These are phyloP conservation scores for Xestia ashworthii DNA, from an alignment of 2,888 invertebrate species.

Conservation along the genomic window DNA sequence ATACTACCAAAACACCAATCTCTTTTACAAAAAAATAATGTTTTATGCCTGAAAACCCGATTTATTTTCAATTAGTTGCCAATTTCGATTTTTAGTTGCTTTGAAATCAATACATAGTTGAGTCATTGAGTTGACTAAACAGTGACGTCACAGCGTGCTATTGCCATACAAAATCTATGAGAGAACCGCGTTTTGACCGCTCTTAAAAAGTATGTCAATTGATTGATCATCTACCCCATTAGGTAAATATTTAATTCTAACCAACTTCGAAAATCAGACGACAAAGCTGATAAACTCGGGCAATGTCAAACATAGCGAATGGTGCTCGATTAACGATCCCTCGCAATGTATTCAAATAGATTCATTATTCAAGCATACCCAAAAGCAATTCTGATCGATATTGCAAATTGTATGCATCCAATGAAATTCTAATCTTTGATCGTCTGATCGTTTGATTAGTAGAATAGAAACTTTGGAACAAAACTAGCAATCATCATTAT, in stretches of 20 bases:
- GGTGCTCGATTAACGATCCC: slow-evolving; percentile 27
- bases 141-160: too few relatives aligned
- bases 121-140: too few relatives aligned
- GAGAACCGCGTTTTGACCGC: too few relatives aligned
- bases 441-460: neutral
- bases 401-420: slow-evolving; percentile 60
- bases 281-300: neutral
- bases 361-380: slow-evolving; percentile 64
- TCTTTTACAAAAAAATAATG: too few relatives aligned
- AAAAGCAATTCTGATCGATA: slow-evolving; percentile 59
- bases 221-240: too few relatives aligned
- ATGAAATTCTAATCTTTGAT: slow-evolving; percentile 46
- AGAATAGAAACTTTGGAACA: neutral
- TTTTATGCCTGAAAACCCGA: too few relatives aligned
- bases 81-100: too few relatives aligned
- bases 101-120: too few relatives aligned
- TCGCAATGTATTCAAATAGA: slow-evolving; percentile 63
- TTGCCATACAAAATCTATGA: too few relatives aligned
- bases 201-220: too few relatives aligned
- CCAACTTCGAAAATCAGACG: neutral
- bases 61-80: too few relatives aligned
- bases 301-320: slow-evolving; percentile 24
- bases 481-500: neutral
- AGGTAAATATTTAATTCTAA: neutral
- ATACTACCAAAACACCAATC: too few relatives aligned